These are phyloP conservation scores for Paratrypauchen microcephalus DNA, from an alignment of 2,797 vertebrate species.

Conservation along the genomic window DNA sequence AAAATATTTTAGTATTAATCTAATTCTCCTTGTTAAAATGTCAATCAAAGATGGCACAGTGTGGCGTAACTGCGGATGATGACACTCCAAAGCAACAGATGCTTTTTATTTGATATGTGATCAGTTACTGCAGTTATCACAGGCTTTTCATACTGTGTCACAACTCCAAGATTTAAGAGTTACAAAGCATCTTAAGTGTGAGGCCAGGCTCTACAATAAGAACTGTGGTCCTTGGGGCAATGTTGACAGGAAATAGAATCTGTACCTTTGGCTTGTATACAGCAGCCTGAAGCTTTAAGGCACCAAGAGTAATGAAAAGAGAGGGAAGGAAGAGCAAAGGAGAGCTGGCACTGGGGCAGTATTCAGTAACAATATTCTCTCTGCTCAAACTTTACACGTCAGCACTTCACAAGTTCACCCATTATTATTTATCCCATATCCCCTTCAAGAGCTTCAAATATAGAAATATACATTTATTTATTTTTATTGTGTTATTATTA, in stretches of 20 bases:
- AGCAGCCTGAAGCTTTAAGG: slow-evolving; percentile 34
- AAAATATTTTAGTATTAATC: neutral
- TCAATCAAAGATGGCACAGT: slow-evolving; percentile 11
- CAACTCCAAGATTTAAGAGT: slow-evolving; percentile 20
- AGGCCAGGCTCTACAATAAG: slow-evolving; percentile 14
- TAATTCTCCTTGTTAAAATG: slow-evolving; percentile 1
- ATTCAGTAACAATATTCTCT: slow-evolving; percentile 51
- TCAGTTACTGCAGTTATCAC: neutral
- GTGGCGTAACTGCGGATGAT: slow-evolving; percentile 18
- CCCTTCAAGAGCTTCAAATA: slow-evolving; percentile 41
- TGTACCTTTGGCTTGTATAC: slow-evolving; percentile 38
- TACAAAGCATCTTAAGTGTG: slow-evolving; percentile 16
- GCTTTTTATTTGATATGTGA: slow-evolving; percentile 13
- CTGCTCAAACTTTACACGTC: slow-evolving; percentile 50
- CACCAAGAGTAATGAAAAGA: slow-evolving; percentile 27
- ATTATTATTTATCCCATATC: slow-evolving; percentile 45
- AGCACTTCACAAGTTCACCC: slow-evolving; percentile 54
- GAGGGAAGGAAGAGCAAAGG: slow-evolving; percentile 18
- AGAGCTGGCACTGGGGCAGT: slow-evolving; percentile 20
- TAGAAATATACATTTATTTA: slow-evolving; percentile 31
- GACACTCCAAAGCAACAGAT: slow-evolving; percentile 27
- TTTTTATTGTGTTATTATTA: no score
- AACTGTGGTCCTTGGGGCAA: slow-evolving; percentile 30
- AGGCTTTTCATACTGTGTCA: slow-evolving; percentile 3
- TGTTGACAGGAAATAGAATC: slow-evolving; percentile 40